phyloP scores from a whole-genome alignment of 2,113 vertebrate genomes.

The Pantherophis guttatus region DNA sequence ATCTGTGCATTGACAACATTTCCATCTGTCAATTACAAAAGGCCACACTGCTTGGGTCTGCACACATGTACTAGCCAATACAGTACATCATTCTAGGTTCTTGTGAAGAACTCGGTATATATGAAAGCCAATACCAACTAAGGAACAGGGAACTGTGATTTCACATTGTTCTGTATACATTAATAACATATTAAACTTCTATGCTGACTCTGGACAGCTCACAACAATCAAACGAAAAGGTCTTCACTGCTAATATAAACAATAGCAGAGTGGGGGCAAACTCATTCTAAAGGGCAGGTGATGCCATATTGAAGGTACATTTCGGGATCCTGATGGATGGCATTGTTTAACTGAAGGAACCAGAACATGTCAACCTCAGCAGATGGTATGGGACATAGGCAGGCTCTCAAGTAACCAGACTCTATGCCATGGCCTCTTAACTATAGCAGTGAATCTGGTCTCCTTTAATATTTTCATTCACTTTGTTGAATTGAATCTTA shows the following conservation, averaged over 20 bases:
- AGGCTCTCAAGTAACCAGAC: neutral
- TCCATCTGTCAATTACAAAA: neutral
- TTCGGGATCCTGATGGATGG: neutral
- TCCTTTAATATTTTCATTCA: neutral
- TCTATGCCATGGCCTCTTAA: neutral
- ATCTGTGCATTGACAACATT: neutral
- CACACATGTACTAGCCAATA: neutral
- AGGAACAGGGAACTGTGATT: neutral
- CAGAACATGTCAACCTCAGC: neutral
- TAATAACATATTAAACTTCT: neutral
- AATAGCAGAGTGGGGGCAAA: neutral
- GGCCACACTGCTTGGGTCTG: neutral
- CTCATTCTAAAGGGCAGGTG: neutral
- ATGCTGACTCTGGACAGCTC: neutral
- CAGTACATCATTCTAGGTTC: neutral
- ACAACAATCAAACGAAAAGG: neutral
- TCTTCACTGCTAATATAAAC: neutral
- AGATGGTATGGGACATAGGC: neutral
- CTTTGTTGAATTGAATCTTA: neutral
- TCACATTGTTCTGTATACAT: neutral
- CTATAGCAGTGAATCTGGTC: neutral
- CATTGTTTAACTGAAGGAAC: neutral
- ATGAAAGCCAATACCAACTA: neutral
- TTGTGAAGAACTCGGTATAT: neutral
- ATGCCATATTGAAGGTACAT: neutral